Base-by-base conservation (phyloP, 2,113 vertebrate genomes). In the Hypanus sabinus region DNA sequence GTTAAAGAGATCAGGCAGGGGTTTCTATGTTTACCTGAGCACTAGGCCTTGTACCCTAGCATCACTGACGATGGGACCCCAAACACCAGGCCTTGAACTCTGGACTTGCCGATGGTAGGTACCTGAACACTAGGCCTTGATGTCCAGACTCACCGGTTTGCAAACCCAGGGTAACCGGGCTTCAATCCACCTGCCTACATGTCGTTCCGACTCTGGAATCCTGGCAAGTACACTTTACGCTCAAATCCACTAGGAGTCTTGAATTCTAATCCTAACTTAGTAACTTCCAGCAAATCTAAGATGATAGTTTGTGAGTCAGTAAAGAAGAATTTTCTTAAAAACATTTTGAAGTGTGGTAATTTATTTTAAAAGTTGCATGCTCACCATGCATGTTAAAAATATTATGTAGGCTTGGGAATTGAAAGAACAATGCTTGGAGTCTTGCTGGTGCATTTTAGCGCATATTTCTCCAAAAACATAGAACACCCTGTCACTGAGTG, bases 401-500 rank as follows among this genome's bases (percentile, higher is more conserved):
- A 73, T 75, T 93, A 55, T 55, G 91, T 46, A 14, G 91, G 24
- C 55, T 93, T 93, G 91, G 70, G 68, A 93, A 73, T 93, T 93
- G n/a, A 30, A 27, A 46, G 38, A 93, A 93, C 70, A 93, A 93
- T 93, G 91, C 91, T 38, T 93, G 30, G 30, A 70, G 68, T 93
- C 70, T 73, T 73, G 91, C 55, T 55, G 71, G 91, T 73, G 22
- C 12, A 46, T 22, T 93, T 73, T 93, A 93, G 20, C 91, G 73
- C 91, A 27, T 46, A 93, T 68, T 70, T 73, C 91, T 73, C 73
- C 91, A 73, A 93, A 93, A 93, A 93, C 91, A 93, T 93, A 30
- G 91, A 93, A 93, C 91, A 75, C 36, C 36, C 68, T 75, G 70
- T 46, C 73, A 70, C 24, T 93, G 91, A 93, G 73, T 73, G 46